Percentiles rank a stretch among this genome's conserved stretches.
Conservation (phyloP, 2,888 invertebrate species). For the Dendrolimus houi region DNA sequence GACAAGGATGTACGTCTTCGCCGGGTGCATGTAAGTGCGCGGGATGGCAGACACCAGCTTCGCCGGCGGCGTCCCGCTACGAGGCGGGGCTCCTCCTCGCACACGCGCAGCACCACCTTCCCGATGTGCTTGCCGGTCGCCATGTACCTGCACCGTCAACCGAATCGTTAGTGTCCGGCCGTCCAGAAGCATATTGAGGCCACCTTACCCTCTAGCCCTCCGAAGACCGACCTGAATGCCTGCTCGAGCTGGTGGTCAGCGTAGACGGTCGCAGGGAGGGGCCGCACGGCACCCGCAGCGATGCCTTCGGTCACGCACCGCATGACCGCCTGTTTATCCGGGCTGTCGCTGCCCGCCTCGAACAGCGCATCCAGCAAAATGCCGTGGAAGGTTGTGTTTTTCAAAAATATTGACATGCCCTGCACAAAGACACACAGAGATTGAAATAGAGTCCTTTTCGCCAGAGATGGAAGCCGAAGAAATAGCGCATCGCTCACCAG, state of each 20-base stretch:
- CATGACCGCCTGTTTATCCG: constrained; percentile 86
- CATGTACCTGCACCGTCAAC: constrained; percentile 80
- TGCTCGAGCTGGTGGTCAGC: constrained; percentile 91
- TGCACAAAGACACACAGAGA: constrained; percentile 29
- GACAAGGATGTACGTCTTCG: constrained; percentile 85
- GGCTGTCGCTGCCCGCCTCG: constrained; percentile 76
- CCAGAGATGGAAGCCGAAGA: no score
- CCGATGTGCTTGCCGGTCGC: constrained; percentile 98
- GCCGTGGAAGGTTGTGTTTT: constrained; percentile 98
- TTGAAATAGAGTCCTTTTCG: neutral
- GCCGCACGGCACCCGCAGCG: constrained; percentile 89
- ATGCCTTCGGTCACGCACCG: constrained; percentile 90
- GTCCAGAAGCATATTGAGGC: neutral
- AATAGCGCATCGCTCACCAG: constrained; percentile 62
- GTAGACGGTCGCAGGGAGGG: constrained; percentile 92
- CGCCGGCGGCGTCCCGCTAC: constrained; percentile 47
- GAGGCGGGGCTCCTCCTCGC: constrained; percentile 83
- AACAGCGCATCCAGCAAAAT: constrained; percentile 96
- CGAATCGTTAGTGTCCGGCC: neutral
- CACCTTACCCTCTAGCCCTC: neutral
- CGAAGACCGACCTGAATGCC: constrained; percentile 82
- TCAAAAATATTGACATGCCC: constrained; percentile 97
- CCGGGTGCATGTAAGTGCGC: constrained; percentile 88
- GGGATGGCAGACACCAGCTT: constrained; percentile 88
- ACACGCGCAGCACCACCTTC: constrained; percentile 94